Base-by-base conservation (phyloP, 2,797 vertebrate genomes). In the Lagocephalus sceleratus region DNA sequence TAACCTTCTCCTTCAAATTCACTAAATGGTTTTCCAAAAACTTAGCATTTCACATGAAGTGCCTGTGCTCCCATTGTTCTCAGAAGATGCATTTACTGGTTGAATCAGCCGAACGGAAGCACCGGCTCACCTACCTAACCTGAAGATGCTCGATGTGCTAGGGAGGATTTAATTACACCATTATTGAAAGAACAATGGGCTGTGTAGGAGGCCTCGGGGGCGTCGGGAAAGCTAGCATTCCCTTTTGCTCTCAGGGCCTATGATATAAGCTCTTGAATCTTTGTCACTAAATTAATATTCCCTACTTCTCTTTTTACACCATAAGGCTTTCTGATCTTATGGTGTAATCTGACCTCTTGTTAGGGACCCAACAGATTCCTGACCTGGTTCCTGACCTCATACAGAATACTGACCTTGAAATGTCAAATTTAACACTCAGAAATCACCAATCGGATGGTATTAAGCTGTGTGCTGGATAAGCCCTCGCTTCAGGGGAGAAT, bases 151-250 rank as follows among this genome's bases (percentile, higher is more conserved):
- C 42, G 63, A 41, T 60, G 50, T 51, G 41, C 42, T 43, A 23
- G 23, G 47, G 55, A 69, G 46, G 53, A 75, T 69, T 71, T 75
- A 79, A 79, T 76, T 71, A 47, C 22, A 16, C 38, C 39, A 17
- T 69, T 52, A 59, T 55, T 68, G 11, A 45, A 46, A 58, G 52
- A 62, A 68, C 29, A 66, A 75, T 52, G 55, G 52, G 53, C 59
- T 70, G 60, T 39, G 16, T 38, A 50, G 45, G 50, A 22, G n/a
- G 69, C 68, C 66, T 47, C 22, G 66, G 78, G 78, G 61, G 47
- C 54, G 35, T 63, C 11, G 1, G 35, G 57, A 52, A 54, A 66
- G 68, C 51, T 70, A 71, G 55, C 44, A 26, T 29, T 46, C 1
- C 53, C 63, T 52, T 50, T 57, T 10, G 25, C 56, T 51, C 42